Evolutionary conservation across 2,113 vertebrate species (phyloP), one percentile per base, ranked within the genome.

Genomic region (Xenopus tropicalis): DNA sequence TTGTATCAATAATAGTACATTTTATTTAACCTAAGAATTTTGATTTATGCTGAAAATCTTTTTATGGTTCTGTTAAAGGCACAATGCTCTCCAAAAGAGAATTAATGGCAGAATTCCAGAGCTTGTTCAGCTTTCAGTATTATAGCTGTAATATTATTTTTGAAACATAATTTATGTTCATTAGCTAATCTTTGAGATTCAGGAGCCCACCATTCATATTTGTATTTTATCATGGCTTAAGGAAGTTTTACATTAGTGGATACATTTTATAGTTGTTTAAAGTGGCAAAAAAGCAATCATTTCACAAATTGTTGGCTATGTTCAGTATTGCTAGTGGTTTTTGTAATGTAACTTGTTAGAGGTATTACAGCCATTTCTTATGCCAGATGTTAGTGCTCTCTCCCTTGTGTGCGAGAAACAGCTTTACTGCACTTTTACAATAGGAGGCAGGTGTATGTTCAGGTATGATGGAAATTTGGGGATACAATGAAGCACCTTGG

Each of bases 91-190:
- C 29, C 21, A 61, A 22, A 61, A 23, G 58, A 22, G 22, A 23
- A 37, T 61, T 61, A 14, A 11, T 46, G 63, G 63, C 63, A 17
- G 43, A 21, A 46, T 46, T 66, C 63, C 63, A 66, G 13, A 66
- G 14, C 5, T 20, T 22, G 37, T n/a, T 66, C 44, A 46, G 22
- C 20, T 44, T 44, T 20, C 46, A 66, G 46, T 66, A 25, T 22
- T 66, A 46, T 66, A 20, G 29, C 29, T 64, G 29, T 64, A 64
- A 64, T 43, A 19, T 13, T 4, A 14, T n/a, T 22, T 46, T 20
- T 48, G n/a, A 66, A 46, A 46, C 46, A 46, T 66, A 66, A 46
- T 42, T 21, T 46, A 66, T 20, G n/a, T 21, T n/a, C 20, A 66
- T 48, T 16, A 21, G 21, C 21, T 66, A 66, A 3, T 21, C 17